Evolutionary conservation across 2,888 invertebrate species (phyloP).

Genomic region (Callinectes sapidus): DNA sequence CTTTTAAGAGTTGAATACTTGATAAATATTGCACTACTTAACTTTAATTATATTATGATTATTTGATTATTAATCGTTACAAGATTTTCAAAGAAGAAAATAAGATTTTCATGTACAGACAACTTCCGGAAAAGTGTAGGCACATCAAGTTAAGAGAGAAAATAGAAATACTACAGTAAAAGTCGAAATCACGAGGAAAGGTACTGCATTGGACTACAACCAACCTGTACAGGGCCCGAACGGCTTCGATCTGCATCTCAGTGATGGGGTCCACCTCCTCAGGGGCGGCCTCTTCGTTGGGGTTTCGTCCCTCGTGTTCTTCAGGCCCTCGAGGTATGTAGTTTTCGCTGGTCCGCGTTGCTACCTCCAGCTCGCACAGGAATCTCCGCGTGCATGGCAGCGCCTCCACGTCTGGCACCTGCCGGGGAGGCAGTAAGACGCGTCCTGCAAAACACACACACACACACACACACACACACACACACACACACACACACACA

Average conservation of each 20-base stretch:
- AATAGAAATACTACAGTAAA: neutral
- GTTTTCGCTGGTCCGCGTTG: conserved; percentile 62
- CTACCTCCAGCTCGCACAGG: conserved; percentile 63
- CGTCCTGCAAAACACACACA: too few species aligned
- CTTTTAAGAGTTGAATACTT: too few species aligned
- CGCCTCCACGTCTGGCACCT: conserved; percentile 60
- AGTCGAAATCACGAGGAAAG: neutral
- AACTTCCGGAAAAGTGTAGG: neutral
- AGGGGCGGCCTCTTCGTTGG: conserved; percentile 65
- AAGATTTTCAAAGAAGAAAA: too few species aligned
- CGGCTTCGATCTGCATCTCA: conserved; percentile 67
- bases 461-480: too few species aligned
- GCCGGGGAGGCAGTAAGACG: too few species aligned
- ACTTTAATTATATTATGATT: too few species aligned
- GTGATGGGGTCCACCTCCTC: conserved; percentile 62
- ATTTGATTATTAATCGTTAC: too few species aligned
- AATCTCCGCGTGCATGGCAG: conserved; percentile 63
- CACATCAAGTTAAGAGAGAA: neutral
- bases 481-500: too few species aligned
- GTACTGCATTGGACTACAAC: neutral
- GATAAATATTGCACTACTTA: too few species aligned
- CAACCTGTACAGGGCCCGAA: conserved; percentile 64
- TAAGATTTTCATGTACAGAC: too few species aligned
- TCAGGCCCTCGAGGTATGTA: conserved; percentile 44
- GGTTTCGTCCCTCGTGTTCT: conserved; percentile 47